Conservation (phyloP, 2,888 invertebrate species). For the Polyommatus iphigenia region DNA sequence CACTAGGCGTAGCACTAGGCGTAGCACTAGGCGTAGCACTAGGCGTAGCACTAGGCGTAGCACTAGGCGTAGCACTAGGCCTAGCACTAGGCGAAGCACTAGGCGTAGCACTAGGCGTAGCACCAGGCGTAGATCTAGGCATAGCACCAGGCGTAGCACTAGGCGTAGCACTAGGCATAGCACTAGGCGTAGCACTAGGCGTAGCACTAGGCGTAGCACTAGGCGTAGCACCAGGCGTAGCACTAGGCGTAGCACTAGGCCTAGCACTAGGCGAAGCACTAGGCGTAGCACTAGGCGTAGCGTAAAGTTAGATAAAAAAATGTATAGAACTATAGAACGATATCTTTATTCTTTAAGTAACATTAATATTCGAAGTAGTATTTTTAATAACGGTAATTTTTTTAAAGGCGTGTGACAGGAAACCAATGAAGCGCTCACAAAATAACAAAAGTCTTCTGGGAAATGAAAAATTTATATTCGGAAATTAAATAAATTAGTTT, state of each 20-base stretch:
- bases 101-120: neutral
- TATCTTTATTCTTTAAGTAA: too few relatives aligned
- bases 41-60: neutral
- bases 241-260: neutral
- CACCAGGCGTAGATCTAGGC: neutral
- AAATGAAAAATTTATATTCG: neutral
- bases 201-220: neutral
- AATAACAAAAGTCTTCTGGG: neutral
- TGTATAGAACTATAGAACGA: too few relatives aligned
- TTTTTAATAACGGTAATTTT: neutral
- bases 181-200: neutral
- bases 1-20: neutral
- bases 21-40: neutral
- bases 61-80: neutral
- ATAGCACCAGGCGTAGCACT: neutral
- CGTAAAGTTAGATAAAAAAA: neutral
- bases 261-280: too few relatives aligned
- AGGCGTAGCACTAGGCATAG: neutral
- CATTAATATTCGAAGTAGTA: too few relatives aligned
- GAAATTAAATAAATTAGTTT: slow-evolving; percentile 13
- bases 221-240: neutral
- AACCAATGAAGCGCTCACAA: slow-evolving; percentile 4
- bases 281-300: neutral
- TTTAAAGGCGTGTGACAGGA: neutral
- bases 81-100: neutral